Conservation (phyloP, 1,140 invertebrate genomes). For the Cyclargus thomasi region DNA sequence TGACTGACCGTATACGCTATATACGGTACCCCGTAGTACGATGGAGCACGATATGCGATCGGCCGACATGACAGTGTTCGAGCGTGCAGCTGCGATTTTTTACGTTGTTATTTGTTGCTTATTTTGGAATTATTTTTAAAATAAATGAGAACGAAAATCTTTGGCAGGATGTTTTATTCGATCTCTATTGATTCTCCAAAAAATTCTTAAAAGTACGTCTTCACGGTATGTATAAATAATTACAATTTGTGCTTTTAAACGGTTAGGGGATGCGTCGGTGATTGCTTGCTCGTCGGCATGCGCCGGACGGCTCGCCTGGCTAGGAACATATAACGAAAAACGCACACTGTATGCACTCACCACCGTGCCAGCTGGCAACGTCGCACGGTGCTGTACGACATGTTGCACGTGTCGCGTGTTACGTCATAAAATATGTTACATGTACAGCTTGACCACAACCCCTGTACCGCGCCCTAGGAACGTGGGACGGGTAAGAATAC, state of each 20-base stretch:
- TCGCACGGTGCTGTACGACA: too few relatives aligned
- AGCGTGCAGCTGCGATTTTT: slow-evolving; percentile 49
- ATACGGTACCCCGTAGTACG: slow-evolving; percentile 17
- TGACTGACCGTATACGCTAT: slow-evolving; percentile 37
- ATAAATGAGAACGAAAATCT: slow-evolving; percentile 59
- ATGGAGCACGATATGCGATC: slow-evolving; percentile 18
- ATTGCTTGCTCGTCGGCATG: slow-evolving; percentile 26
- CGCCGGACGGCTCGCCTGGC: slow-evolving; percentile 23
- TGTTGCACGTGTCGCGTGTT: too few relatives aligned
- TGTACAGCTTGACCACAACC: too few relatives aligned
- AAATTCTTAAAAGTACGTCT: slow-evolving; percentile 23
- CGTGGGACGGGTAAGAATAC: too few relatives aligned
- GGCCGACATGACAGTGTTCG: slow-evolving; percentile 46
- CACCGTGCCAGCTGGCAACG: too few relatives aligned
- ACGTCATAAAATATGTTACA: too few relatives aligned
- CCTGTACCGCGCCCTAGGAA: too few relatives aligned
- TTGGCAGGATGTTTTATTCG: slow-evolving; percentile 61
- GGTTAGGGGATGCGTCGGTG: slow-evolving; percentile 10
- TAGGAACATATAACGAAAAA: background rate
- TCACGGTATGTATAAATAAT: slow-evolving; percentile 23
- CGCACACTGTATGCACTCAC: background rate
- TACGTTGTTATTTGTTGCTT: slow-evolving; percentile 74
- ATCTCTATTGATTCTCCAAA: slow-evolving; percentile 45
- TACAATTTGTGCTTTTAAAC: slow-evolving; percentile 35
- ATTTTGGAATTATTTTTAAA: slow-evolving; percentile 69